Evolutionary conservation across 2,113 vertebrate genomes (phyloP), one percentile per base, ranked within the genome.

Genomic region (Scomber japonicus): DNA sequence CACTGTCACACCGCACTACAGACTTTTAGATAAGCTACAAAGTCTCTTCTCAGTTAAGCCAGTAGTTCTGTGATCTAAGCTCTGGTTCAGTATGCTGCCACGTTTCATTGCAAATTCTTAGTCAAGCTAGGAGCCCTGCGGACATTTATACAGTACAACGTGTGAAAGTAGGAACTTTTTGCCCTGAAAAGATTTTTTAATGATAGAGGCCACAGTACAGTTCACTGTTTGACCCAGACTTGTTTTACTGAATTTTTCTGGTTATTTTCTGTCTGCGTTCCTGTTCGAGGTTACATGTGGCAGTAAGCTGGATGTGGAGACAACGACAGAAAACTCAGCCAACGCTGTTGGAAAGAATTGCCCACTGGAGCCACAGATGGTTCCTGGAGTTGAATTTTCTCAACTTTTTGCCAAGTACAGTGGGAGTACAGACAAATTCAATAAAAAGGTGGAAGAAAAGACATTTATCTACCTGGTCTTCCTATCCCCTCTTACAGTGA

Each of bases 1-100:
- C 77, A 71, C 70, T 69, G 77, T 88, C 75, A 81, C 71, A 73
- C 13, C 13, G 12, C 13, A 24, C 67, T 73, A 8, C 17, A 74
- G 83, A 66, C 19, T 85, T 83, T 81, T 14, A 84, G 81, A 84
- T 86, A 83, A 83, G 46, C 69, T 51, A 60, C 78, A 66, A 40
- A 79, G 78, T 77, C 50, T 59, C 44, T 54, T 76, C 48, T 81
- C 48, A 44, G 53, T 82, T 71, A 56, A 81, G 71, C 55, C 78
- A 16, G 35, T 3, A 61, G 55, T 73, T 75, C 45, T 84, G 67
- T 73, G 84, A 82, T 86, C 74, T 61, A 48, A 67, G 63, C n/a
- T 51, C 46, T 27, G 11, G 12, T 63, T n/a, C 71, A 51, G 61
- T 15, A 17, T 2, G 0, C 64, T 51, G 72, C 49, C 80, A 73